Percentiles rank a stretch among this genome's conserved stretches.
Evolutionary conservation across 1,140 invertebrate genomes (phyloP).

Genomic region (Drosophila eugracilis): DNA sequence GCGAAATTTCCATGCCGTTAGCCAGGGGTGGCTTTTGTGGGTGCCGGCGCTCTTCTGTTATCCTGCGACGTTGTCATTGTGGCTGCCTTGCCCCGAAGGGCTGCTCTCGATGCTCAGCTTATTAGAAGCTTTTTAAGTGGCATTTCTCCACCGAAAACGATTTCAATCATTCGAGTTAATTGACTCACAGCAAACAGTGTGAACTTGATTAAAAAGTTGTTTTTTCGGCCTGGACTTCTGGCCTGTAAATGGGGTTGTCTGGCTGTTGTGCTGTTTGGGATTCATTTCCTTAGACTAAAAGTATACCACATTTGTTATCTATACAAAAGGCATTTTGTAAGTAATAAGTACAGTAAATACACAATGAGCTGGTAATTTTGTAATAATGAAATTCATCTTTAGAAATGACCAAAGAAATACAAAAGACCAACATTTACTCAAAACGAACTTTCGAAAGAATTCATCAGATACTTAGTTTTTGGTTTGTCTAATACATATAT

Average conservation of each 20-base stretch:
- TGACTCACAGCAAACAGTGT: constrained; percentile 31
- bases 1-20: constrained; percentile 52
- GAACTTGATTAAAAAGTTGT: constrained; percentile 71
- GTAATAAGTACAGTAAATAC: too few relatives aligned
- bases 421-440: too few relatives aligned
- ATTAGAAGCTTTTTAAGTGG: constrained; percentile 65
- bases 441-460: too few relatives aligned
- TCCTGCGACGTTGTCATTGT: constrained; percentile 28
- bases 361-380: too few relatives aligned
- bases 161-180: constrained; percentile 70
- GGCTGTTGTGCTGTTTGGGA: constrained; percentile 1
- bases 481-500: too few relatives aligned
- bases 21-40: constrained; percentile 37
- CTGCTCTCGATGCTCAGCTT: constrained; percentile 33
- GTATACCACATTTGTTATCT: too few relatives aligned
- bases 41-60: constrained; percentile 24
- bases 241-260: background rate
- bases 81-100: constrained; percentile 23
- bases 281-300: too few relatives aligned
- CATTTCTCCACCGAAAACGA: constrained; percentile 35
- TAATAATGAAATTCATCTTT: too few relatives aligned
- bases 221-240: constrained; percentile 1
- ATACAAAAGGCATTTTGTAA: too few relatives aligned
- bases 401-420: too few relatives aligned
- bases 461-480: too few relatives aligned